Conservation (phyloP, 2,797 vertebrate species). For the Falco cherrug region DNA sequence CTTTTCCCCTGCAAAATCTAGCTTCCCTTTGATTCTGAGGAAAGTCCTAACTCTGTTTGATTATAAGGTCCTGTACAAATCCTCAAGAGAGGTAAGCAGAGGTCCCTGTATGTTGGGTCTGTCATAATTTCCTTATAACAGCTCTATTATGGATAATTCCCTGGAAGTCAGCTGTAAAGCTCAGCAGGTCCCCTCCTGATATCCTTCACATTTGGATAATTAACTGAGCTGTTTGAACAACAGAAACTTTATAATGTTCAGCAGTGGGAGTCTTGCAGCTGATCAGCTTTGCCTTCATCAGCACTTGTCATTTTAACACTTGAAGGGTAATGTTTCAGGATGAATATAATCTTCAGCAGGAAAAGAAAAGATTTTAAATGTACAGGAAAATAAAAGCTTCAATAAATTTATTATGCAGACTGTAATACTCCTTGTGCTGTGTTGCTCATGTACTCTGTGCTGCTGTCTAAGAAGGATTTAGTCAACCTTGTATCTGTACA, state of each 20-base stretch:
- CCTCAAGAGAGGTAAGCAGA: slow-evolving; percentile 58
- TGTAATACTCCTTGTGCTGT: slow-evolving; percentile 25
- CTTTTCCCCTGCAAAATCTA: slow-evolving; percentile 32
- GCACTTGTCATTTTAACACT: slow-evolving; percentile 69
- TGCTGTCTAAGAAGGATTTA: slow-evolving; percentile 43
- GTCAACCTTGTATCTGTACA: slow-evolving; percentile 34
- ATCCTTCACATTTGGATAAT: slow-evolving; percentile 68
- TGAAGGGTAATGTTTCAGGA: slow-evolving; percentile 58
- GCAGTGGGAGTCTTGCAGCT: slow-evolving; percentile 62
- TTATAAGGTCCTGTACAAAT: slow-evolving; percentile 58
- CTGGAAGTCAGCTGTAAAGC: slow-evolving; percentile 55
- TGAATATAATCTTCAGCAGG: slow-evolving; percentile 57
- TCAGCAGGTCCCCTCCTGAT: slow-evolving; percentile 58
- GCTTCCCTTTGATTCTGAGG: slow-evolving; percentile 62
- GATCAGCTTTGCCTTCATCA: slow-evolving; percentile 68
- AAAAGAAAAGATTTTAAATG: slow-evolving; percentile 62
- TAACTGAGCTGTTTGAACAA: slow-evolving; percentile 71
- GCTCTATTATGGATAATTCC: slow-evolving; percentile 63
- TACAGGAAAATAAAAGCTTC: slow-evolving; percentile 51
- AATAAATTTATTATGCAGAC: slow-evolving; percentile 30
- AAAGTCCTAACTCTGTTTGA: slow-evolving; percentile 43
- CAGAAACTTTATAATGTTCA: slow-evolving; percentile 68
- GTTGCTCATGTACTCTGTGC: slow-evolving; percentile 4
- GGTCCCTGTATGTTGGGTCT: slow-evolving; percentile 17
- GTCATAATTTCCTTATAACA: slow-evolving; percentile 55